These are phyloP conservation scores for Pammene fasciana DNA, from an alignment of 2,888 invertebrate genomes.

Conservation along the genomic window DNA sequence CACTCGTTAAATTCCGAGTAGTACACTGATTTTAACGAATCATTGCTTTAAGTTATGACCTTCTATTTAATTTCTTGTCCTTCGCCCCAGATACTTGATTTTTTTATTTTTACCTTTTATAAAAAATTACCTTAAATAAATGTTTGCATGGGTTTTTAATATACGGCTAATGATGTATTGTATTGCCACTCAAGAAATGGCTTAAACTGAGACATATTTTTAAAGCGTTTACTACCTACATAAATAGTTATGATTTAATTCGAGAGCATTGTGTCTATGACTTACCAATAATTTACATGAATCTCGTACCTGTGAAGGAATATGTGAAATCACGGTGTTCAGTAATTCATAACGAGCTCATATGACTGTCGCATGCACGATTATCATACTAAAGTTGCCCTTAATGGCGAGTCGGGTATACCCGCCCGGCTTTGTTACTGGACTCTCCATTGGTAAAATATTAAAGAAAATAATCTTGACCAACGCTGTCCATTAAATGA, in stretches of 20 bases:
- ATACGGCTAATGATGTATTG: too few species aligned
- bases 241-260: too few species aligned
- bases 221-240: background rate
- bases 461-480: conserved; percentile 46
- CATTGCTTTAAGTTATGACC: too few species aligned
- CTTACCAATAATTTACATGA: background rate
- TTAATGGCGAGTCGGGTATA: conserved; percentile 45
- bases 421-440: conserved; percentile 36
- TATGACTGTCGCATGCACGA: conserved; percentile 40
- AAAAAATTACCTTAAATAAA: too few species aligned
- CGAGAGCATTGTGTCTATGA: too few species aligned
- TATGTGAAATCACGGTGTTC: conserved; percentile 27
- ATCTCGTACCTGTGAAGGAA: conserved; percentile 3
- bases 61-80: too few species aligned
- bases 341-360: conserved; percentile 37
- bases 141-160: too few species aligned
- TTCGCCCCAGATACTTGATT: too few species aligned
- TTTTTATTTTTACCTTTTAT: too few species aligned
- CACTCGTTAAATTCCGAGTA: too few species aligned
- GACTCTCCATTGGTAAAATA: conserved; percentile 42
- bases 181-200: too few species aligned
- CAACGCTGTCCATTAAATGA: conserved; percentile 38
- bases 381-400: conserved; percentile 52
- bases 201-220: background rate
- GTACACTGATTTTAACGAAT: too few species aligned